These are phyloP conservation scores for Pachliopta kotzebuea DNA, from an alignment of 2,888 invertebrate genomes.

Conservation along the genomic window DNA sequence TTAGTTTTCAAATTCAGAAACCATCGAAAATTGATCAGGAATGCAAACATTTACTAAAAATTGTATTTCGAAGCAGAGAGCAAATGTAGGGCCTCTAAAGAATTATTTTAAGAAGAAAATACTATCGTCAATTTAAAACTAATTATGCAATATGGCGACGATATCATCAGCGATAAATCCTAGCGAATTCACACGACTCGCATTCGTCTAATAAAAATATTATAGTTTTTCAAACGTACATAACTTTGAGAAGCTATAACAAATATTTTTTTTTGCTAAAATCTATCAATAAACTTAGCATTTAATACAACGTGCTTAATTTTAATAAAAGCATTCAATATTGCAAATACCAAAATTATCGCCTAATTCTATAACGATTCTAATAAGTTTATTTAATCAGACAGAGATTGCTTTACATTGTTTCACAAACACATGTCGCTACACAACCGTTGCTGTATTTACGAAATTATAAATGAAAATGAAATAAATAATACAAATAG, in stretches of 20 bases:
- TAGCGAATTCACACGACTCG: background rate
- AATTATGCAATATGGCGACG: background rate
- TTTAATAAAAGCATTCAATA: constrained; percentile 16
- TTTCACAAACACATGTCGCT: constrained; percentile 6
- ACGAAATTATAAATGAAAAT: background rate
- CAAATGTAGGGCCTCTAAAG: background rate
- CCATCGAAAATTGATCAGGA: background rate
- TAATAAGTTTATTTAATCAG: constrained; percentile 1
- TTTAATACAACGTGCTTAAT: constrained; percentile 12
- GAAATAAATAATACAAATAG: background rate
- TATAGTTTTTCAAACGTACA: background rate
- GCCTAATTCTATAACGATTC: constrained; percentile 2
- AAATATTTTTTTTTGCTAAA: constrained; percentile 1
- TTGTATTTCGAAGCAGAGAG: background rate
- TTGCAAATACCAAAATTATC: constrained; percentile 12
- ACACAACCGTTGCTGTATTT: constrained; percentile 21
- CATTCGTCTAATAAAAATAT: background rate
- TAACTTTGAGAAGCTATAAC: background rate
- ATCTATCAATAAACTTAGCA: constrained; percentile 19
- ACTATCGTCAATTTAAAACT: background rate
- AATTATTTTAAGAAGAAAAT: background rate
- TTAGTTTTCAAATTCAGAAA: background rate
- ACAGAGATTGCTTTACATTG: constrained; percentile 18
- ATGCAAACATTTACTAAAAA: background rate
- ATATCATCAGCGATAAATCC: background rate